Evolutionary conservation across 2,113 vertebrate species (phyloP), one percentile per base, ranked within the genome.

Genomic region (Donacobius atricapilla): DNA sequence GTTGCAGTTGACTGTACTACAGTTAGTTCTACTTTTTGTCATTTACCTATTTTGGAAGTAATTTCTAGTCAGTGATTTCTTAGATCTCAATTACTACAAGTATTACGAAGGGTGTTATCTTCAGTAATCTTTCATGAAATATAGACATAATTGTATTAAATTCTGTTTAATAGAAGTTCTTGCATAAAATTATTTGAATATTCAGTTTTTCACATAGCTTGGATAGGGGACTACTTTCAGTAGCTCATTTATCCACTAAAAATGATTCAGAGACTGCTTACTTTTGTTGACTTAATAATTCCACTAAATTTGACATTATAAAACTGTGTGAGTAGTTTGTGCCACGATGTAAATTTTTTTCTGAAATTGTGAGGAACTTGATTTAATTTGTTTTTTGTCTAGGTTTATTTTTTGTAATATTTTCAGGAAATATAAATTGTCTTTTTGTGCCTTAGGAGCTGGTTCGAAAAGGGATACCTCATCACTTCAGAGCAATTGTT

Each of bases 401-500:
- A 48, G 31, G 31, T 47, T 63, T 44, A 51, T 19, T 13, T 66
- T 89, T 79, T 39, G 39, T 45, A 39, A 15, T 42, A 8, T 87
- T 79, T 80, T 54, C 58, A 78, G 39, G 69, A 89, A 68, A 69
- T 45, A 45, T 20, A 81, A 92, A 44, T 90, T 72, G 56, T 78
- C 30, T 65, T 80, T 72, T 87, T 82, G 39, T 85, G 45, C 80
- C 97, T 93, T 96, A 99, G 99, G 99, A 99, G 64, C 98, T 99
- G 77, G 99, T 99, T 95, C 98, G 98, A 97, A 99, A 98, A 98
- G 99, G 99, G 75, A 98, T 99, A 96, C 99, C 99, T 42, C 99
- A 99, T 96, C 99, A 99, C 97, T 99, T 99, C 88, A 98, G 99
- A 97, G 99, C 99, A 39, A 99, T 99, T 89, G 99, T 99, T 69